A percentile compares a stretch with the other conserved stretches of the same genome.
Evolutionary conservation across 2,113 vertebrate species (phyloP).

Genomic region (Taxidea taxus): DNA sequence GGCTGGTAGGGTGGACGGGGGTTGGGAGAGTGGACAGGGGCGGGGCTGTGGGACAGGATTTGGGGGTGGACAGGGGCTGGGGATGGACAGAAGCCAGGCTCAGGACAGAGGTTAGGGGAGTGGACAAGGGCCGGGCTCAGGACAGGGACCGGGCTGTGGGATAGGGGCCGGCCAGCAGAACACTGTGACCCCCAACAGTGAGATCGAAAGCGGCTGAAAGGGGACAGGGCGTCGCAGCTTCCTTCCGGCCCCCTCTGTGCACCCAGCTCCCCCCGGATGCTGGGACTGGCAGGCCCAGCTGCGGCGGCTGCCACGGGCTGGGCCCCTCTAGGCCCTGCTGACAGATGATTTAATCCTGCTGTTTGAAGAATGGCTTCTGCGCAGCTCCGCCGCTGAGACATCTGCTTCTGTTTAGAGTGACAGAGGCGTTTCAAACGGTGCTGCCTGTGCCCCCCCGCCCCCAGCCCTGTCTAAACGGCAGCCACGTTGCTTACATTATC

Average conservation of each 20-base stretch:
- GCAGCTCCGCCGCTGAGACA: constrained; percentile 78
- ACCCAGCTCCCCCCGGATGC: background rate
- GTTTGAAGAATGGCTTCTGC: constrained; percentile 82
- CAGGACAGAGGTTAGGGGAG: too few species aligned
- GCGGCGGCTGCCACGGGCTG: constrained; percentile 63
- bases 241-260: background rate
- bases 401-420: constrained; percentile 87
- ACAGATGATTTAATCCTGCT: constrained; percentile 87
- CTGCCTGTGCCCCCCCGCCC: constrained; percentile 78
- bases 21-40: too few species aligned
- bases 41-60: too few species aligned
- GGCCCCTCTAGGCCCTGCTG: constrained; percentile 71
- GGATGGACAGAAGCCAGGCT: too few species aligned
- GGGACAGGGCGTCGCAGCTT: background rate
- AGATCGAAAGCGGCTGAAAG: background rate
- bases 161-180: background rate
- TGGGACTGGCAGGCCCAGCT: constrained; percentile 82
- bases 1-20: too few species aligned
- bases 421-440: constrained; percentile 79
- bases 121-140: too few species aligned
- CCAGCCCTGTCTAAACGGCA: constrained; percentile 79
- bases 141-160: background rate
- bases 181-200: too few species aligned
- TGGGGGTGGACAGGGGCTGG: too few species aligned
- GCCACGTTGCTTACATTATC: constrained; percentile 78